phyloP scores from a whole-genome alignment of 2,888 invertebrate genomes.

The Timema cristinae region DNA sequence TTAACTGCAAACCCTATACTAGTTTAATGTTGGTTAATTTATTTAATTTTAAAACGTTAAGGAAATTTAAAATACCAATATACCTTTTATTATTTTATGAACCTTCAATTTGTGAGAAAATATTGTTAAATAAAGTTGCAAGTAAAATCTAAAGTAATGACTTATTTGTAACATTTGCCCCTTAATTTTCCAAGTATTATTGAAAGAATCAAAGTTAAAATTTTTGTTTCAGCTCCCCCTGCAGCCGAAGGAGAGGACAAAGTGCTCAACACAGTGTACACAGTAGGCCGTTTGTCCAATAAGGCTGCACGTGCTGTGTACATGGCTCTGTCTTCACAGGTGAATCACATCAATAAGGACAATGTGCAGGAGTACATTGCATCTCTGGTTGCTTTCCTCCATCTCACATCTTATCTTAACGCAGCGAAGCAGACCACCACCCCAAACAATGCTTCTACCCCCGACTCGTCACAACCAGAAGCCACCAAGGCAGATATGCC shows the following conservation, averaged over 20 bases:
- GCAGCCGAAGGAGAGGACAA: constrained; percentile 50
- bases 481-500: no score
- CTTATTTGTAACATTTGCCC: no score
- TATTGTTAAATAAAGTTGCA: no score
- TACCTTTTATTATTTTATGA: no score
- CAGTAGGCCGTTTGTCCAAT: constrained; percentile 65
- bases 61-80: no score
- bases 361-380: constrained; percentile 50
- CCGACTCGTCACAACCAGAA: background rate
- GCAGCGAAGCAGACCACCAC: constrained; percentile 31
- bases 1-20: no score
- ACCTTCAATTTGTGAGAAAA: no score
- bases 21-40: no score
- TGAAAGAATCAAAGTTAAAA: no score
- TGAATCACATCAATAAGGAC: constrained; percentile 50
- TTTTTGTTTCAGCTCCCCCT: background rate
- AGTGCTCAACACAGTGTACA: constrained; percentile 66
- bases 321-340: constrained; percentile 58
- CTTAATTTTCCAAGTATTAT: no score
- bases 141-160: no score
- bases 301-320: constrained; percentile 68
- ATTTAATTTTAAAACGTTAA: no score
- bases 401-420: constrained; percentile 48
- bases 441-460: background rate
- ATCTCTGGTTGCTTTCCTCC: constrained; percentile 49